Evolutionary conservation across 2,888 invertebrate species (phyloP).

Genomic region (Philaethria dido): DNA sequence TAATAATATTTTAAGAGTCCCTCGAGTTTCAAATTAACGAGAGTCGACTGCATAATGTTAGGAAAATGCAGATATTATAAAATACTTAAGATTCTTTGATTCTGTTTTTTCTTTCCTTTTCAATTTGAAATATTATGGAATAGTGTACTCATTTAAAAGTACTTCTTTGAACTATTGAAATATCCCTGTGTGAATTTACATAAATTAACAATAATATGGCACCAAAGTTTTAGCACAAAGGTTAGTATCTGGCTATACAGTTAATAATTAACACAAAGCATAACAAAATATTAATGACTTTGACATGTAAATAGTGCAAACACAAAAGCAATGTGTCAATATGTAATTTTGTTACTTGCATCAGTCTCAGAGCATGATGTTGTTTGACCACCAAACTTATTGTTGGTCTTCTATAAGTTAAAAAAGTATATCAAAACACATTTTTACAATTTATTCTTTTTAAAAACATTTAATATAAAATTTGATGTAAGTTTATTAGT

Average conservation of each 20-base stretch:
- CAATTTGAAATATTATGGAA: no score
- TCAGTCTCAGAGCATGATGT: slow-evolving; percentile 78
- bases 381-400: slow-evolving; percentile 69
- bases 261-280: slow-evolving; percentile 33
- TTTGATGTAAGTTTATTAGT: background rate
- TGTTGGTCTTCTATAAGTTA: slow-evolving; percentile 81
- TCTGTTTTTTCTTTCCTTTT: no score
- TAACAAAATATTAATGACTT: slow-evolving; percentile 30
- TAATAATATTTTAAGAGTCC: no score
- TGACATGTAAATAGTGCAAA: slow-evolving; percentile 53
- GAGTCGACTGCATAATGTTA: no score
- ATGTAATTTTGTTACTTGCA: slow-evolving; percentile 77
- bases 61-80: no score
- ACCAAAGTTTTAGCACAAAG: slow-evolving; percentile 14
- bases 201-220: background rate
- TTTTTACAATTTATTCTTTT: slow-evolving; percentile 30
- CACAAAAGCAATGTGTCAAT: slow-evolving; percentile 70
- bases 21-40: no score
- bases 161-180: slow-evolving; percentile 15
- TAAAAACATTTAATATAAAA: background rate
- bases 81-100: no score
- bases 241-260: slow-evolving; percentile 30
- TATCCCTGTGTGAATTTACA: background rate
- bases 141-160: background rate
- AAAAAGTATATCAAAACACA: slow-evolving; percentile 52